Evolutionary conservation across 2,113 vertebrate species (phyloP).

Genomic region (Corvus cornix): DNA sequence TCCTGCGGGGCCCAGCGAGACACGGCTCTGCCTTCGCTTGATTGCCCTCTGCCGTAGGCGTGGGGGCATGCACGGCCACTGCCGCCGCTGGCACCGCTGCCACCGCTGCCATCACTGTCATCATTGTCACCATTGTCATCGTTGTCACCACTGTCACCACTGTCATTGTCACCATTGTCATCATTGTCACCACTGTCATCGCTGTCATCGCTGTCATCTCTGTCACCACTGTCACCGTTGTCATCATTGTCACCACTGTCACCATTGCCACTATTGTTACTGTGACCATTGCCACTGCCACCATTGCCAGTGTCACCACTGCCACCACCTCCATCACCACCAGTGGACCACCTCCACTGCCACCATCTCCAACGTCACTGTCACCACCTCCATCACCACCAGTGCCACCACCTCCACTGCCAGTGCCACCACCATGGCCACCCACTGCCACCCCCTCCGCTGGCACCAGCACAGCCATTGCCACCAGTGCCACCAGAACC

Average conservation of each 20-base stretch:
- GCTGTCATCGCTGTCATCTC: too few relatives aligned
- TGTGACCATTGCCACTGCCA: too few relatives aligned
- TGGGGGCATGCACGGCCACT: not conserved
- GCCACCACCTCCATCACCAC: too few relatives aligned
- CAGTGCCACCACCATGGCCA: accelerated
- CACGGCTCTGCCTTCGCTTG: constrained; percentile 9
- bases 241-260: accelerated
- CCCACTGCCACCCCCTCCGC: not conserved
- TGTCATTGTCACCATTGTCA: too few relatives aligned
- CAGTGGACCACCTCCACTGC: accelerated
- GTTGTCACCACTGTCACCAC: accelerated
- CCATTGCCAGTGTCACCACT: too few relatives aligned
- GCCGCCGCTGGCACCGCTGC: accelerated
- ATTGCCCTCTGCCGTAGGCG: constrained; percentile 51
- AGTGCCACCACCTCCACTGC: not conserved
- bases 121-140: accelerated
- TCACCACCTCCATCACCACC: accelerated
- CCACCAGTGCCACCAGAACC: not conserved
- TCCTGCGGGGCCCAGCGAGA: not conserved
- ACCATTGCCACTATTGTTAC: too few relatives aligned
- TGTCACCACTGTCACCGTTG: too few relatives aligned
- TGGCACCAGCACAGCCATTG: accelerated
- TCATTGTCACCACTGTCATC: accelerated
- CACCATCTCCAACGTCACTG: accelerated
- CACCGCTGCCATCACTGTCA: accelerated